Evolutionary conservation across 2,888 invertebrate species (phyloP).

Genomic region (Cephus nigrinus): DNA sequence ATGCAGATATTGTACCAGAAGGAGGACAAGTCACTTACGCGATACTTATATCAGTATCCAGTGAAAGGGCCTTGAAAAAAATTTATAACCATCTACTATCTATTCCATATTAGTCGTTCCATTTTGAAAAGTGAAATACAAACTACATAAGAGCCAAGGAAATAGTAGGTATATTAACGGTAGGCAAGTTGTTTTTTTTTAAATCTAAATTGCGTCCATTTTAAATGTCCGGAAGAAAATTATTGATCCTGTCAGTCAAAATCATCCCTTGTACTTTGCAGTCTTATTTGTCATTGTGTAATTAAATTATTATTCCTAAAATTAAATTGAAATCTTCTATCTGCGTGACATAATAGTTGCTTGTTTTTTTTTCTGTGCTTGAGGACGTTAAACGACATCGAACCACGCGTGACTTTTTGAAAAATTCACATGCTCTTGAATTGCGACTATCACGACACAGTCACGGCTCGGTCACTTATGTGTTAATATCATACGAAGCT

Average conservation of each 20-base stretch:
- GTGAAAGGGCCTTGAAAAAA: neutral
- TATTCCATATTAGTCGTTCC: neutral
- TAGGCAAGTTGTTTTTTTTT: neutral
- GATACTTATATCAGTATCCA: neutral
- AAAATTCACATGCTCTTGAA: conserved; percentile 5
- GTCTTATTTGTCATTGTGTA: neutral
- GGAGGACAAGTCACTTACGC: neutral
- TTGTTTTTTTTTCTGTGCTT: neutral
- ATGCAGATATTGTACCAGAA: neutral
- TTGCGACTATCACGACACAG: conserved; percentile 20
- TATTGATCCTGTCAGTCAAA: neutral
- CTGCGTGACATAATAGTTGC: neutral
- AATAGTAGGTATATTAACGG: neutral
- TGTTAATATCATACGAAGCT: conserved; percentile 19
- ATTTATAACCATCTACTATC: neutral
- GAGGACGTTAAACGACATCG: neutral
- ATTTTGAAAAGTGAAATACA: neutral
- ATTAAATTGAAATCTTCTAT: neutral
- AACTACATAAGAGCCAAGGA: neutral
- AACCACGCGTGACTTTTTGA: neutral
- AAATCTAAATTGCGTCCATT: neutral
- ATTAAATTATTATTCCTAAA: neutral
- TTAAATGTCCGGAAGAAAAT: neutral
- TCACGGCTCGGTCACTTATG: conserved; percentile 20
- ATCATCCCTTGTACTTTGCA: neutral